Evolutionary conservation across 1,140 invertebrate species (phyloP).

Genomic region (Dinoponera quadriceps): DNA sequence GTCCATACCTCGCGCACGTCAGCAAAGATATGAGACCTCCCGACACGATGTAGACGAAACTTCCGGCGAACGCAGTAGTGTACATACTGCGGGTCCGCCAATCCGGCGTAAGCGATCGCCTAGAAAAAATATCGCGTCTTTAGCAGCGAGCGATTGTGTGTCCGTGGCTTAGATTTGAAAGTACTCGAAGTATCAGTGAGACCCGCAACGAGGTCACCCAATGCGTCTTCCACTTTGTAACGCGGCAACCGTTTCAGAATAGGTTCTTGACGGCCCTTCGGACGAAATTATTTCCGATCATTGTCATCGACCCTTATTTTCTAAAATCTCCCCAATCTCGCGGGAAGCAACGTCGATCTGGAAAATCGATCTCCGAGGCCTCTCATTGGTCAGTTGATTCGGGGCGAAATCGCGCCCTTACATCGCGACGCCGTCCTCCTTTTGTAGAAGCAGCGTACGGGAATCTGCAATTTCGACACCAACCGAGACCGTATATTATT

Average conservation of each 20-base stretch:
- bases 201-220: constrained; percentile 87
- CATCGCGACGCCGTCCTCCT: no score
- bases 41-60: constrained; percentile 93
- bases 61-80: constrained; percentile 93
- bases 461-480: no score
- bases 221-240: constrained; percentile 80
- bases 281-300: constrained; percentile 62
- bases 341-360: neutral
- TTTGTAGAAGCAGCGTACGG: no score
- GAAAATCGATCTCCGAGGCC: no score
- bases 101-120: constrained; percentile 91
- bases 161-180: neutral
- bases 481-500: no score
- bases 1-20: constrained; percentile 87
- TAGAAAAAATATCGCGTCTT: constrained; percentile 79
- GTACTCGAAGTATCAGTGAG: constrained; percentile 87
- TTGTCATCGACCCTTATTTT: constrained; percentile 10
- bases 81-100: constrained; percentile 93
- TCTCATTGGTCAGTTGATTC: no score
- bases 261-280: constrained; percentile 74
- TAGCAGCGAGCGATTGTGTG: neutral
- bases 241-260: constrained; percentile 84
- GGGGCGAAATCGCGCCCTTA: no score
- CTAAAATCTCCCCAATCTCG: neutral
- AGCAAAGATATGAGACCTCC: constrained; percentile 92